These are phyloP conservation scores for Sceloporus undulatus DNA, from an alignment of 2,113 vertebrate genomes.

Conservation along the genomic window DNA sequence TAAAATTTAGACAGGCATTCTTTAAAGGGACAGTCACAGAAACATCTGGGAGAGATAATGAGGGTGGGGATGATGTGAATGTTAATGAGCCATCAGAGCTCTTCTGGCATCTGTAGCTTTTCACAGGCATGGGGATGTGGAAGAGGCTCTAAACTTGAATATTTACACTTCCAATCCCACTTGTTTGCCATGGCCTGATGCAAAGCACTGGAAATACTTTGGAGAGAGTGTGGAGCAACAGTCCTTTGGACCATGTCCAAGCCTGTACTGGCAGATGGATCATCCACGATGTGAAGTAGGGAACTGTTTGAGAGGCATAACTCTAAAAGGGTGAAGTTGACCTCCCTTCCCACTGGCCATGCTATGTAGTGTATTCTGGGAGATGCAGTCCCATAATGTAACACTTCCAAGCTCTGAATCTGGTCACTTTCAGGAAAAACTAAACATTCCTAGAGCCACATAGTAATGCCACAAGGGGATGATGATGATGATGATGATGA, in stretches of 20 bases:
- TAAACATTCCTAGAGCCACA: background rate
- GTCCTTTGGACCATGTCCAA: background rate
- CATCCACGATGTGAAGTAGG: conserved; percentile 4
- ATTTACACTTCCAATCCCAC: background rate
- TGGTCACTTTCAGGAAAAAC: background rate
- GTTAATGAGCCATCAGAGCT: conserved; percentile 68
- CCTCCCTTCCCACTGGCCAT: background rate
- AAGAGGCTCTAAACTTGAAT: background rate
- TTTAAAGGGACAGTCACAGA: conserved; percentile 83
- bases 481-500: too few relatives aligned
- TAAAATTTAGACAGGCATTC: conserved; percentile 82
- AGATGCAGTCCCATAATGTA: too few relatives aligned
- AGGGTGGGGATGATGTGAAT: conserved; percentile 71
- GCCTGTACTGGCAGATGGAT: conserved; percentile 23
- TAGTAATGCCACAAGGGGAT: too few relatives aligned
- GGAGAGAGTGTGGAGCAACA: accelerated
- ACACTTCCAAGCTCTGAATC: background rate
- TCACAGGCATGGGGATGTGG: conserved; percentile 37
- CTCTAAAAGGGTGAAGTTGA: background rate
- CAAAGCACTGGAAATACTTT: background rate
- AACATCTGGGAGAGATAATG: conserved; percentile 82
- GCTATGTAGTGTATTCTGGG: too few relatives aligned
- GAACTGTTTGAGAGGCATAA: conserved; percentile 14
- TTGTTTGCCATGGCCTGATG: background rate
- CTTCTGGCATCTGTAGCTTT: conserved; percentile 47